These are phyloP conservation scores for Vulpes lagopus DNA, from an alignment of 2,113 vertebrate genomes.

Conservation along the genomic window DNA sequence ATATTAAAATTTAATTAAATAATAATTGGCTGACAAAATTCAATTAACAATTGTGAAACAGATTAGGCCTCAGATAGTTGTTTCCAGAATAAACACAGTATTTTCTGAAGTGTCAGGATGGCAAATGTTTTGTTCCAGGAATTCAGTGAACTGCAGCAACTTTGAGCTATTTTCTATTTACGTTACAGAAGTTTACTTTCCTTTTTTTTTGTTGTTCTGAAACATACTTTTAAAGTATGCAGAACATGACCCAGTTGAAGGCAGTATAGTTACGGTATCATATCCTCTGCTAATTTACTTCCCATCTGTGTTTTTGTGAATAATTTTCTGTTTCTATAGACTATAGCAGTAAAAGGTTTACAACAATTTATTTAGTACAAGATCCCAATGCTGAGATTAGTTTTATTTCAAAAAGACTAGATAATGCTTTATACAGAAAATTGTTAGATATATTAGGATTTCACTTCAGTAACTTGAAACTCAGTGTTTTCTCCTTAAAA, in stretches of 20 bases:
- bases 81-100: not conserved
- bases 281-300: conserved; percentile 45
- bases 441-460: not conserved
- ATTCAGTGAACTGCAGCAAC: not conserved
- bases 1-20: conserved; percentile 30
- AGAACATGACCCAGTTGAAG: conserved; percentile 35
- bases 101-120: not conserved
- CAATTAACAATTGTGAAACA: not conserved
- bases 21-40: conserved; percentile 46
- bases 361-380: not conserved
- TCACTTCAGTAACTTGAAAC: conserved; percentile 39
- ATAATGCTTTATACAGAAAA: not conserved
- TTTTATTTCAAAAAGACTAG: conserved; percentile 50
- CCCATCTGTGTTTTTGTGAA: not conserved
- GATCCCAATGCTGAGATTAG: not conserved
- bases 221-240: conserved; percentile 36
- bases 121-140: not conserved
- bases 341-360: not conserved
- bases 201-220: not conserved
- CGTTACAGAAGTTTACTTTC: not conserved
- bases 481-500: not conserved
- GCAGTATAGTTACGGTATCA: not conserved
- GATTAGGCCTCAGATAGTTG: not conserved
- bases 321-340: conserved; percentile 46
- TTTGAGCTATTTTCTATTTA: not conserved